A percentile compares a stretch with the other conserved stretches of the same genome.
These are phyloP conservation scores for Drosophila mettleri DNA, from an alignment of 2,888 invertebrate species.

Conservation along the genomic window DNA sequence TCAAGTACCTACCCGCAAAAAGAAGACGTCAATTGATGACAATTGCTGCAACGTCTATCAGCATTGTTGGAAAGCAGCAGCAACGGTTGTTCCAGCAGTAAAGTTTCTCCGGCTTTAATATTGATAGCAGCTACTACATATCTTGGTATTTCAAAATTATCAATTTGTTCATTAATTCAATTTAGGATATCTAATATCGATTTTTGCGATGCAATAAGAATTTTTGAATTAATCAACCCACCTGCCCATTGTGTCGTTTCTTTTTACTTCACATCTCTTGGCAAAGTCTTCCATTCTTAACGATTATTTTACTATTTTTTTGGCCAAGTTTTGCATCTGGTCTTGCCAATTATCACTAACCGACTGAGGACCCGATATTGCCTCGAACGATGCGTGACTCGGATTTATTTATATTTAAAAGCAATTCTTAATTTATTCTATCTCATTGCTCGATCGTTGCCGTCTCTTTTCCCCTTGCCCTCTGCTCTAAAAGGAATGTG, in stretches of 20 bases:
- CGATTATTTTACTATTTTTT: constrained; percentile 17
- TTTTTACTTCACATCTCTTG: constrained; percentile 76
- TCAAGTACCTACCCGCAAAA: constrained; percentile 78
- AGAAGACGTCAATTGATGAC: constrained; percentile 81
- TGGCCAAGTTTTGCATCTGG: constrained; percentile 50
- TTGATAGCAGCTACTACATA: constrained; percentile 85
- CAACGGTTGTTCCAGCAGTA: constrained; percentile 87
- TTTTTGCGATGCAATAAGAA: background rate
- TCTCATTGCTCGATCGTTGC: background rate
- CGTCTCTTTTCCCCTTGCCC: background rate
- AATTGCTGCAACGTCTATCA: constrained; percentile 86
- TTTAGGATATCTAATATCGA: background rate
- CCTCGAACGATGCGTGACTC: constrained; percentile 11
- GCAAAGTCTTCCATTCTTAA: constrained; percentile 73
- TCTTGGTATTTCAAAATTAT: constrained; percentile 19
- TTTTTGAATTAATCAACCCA: constrained; percentile 31
- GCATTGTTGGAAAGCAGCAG: constrained; percentile 86
- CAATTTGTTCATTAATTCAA: too few species aligned
- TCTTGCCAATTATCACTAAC: constrained; percentile 44
- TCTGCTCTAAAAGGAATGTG: background rate
- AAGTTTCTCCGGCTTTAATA: constrained; percentile 86
- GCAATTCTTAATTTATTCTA: constrained; percentile 69
- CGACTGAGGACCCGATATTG: constrained; percentile 39
- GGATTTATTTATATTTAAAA: constrained; percentile 66
- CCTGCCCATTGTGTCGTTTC: constrained; percentile 79